Conservation (phyloP, 2,888 invertebrate genomes). For the Tetheella fluctuosa region DNA sequence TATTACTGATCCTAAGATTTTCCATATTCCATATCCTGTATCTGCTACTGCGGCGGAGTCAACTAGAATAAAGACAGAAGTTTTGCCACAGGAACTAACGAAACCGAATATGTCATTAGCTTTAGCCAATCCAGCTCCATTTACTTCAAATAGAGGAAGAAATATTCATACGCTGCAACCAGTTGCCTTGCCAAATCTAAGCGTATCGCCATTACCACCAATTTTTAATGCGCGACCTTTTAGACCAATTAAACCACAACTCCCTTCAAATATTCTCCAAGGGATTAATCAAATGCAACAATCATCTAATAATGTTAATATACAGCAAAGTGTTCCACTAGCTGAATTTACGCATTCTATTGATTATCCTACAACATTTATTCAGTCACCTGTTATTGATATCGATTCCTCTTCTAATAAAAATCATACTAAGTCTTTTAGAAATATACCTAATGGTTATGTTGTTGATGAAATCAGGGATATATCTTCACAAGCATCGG, state of each 20-base stretch:
- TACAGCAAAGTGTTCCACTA: conserved; percentile 87
- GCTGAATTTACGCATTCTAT: conserved; percentile 88
- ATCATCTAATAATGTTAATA: conserved; percentile 71
- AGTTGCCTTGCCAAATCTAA: conserved; percentile 87
- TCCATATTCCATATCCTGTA: conserved; percentile 65
- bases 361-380: conserved; percentile 88
- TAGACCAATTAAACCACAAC: conserved; percentile 55
- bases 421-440: conserved; percentile 69
- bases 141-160: conserved; percentile 72
- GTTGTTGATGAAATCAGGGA: conserved; percentile 73
- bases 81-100: conserved; percentile 53
- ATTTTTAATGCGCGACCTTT: conserved; percentile 86
- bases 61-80: conserved; percentile 69
- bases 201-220: conserved; percentile 85
- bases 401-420: conserved; percentile 65
- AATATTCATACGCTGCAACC: conserved; percentile 81
- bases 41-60: conserved; percentile 75
- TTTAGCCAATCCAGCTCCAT: conserved; percentile 74
- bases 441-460: conserved; percentile 71
- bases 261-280: conserved; percentile 53
- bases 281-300: conserved; percentile 64
- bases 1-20: conserved; percentile 59
- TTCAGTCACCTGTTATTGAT: conserved; percentile 88
- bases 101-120: conserved; percentile 66
- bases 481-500: conserved; percentile 81